A percentile compares a stretch with the other conserved stretches of the same genome.
Evolutionary conservation across 2,888 invertebrate species (phyloP).

Genomic region (Dynastes grantii): DNA sequence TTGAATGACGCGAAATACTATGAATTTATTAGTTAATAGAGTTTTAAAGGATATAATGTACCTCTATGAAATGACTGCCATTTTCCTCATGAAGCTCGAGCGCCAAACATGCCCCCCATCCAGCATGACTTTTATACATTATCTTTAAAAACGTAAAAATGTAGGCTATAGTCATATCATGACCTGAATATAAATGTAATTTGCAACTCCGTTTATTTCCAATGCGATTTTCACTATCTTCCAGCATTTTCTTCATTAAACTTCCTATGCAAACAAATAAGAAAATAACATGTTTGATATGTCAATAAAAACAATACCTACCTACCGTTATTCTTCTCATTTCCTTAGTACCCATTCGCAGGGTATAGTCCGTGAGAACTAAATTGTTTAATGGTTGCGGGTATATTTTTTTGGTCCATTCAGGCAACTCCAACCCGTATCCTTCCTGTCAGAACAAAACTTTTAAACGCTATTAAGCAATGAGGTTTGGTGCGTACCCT

Average conservation of each 20-base stretch:
- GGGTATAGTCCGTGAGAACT: neutral
- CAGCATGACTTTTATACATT: neutral
- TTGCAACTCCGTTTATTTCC: conserved; percentile 2
- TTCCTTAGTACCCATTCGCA: conserved; percentile 11
- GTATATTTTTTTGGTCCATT: conserved; percentile 43
- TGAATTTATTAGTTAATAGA: no score
- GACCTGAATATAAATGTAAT: conserved; percentile 37
- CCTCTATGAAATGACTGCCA: conserved; percentile 2
- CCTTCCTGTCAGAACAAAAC: neutral
- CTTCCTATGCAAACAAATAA: conserved; percentile 9
- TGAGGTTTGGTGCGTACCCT: neutral
- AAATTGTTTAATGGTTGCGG: conserved; percentile 39
- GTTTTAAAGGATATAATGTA: neutral
- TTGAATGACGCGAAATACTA: no score
- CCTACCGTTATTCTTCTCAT: conserved; percentile 18
- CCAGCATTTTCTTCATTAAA: conserved; percentile 28
- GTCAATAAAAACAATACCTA: neutral
- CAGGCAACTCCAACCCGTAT: conserved; percentile 43
- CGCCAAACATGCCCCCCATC: conserved; percentile 10
- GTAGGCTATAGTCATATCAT: conserved; percentile 25
- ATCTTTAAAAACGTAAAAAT: conserved; percentile 12
- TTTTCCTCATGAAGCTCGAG: conserved; percentile 3
- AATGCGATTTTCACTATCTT: conserved; percentile 27
- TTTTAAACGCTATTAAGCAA: neutral
- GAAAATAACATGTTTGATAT: neutral